Evolutionary conservation across 2,888 invertebrate genomes (phyloP).

Genomic region (Euzetes globulus): DNA sequence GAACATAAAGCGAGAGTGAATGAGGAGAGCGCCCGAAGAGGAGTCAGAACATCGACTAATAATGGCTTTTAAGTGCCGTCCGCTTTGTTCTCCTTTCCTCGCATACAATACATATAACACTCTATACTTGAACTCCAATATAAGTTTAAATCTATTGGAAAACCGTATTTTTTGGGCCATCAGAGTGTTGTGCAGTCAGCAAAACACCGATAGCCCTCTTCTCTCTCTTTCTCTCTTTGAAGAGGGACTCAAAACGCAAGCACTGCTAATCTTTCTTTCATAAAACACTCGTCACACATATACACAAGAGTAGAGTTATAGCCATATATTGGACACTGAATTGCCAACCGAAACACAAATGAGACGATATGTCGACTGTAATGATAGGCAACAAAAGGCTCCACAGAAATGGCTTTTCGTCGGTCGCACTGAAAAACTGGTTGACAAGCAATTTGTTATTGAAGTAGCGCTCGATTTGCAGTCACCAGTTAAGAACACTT

Average conservation of each 20-base stretch:
- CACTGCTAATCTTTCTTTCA: constrained; percentile 18
- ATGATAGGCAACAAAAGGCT: neutral
- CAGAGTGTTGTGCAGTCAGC: neutral
- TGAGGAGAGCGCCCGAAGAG: neutral
- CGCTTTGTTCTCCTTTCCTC: constrained; percentile 17
- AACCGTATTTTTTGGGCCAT: neutral
- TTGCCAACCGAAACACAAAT: neutral
- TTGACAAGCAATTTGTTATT: constrained; percentile 28
- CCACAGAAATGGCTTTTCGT: constrained; percentile 2
- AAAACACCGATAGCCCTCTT: neutral
- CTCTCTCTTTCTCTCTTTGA: neutral
- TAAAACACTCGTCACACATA: neutral
- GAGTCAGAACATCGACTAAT: constrained; percentile 9
- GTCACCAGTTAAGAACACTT: neutral
- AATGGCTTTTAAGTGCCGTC: neutral
- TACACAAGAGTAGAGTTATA: neutral
- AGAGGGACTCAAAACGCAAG: neutral
- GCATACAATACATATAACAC: neutral
- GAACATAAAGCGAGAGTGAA: too few relatives aligned
- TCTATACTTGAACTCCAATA: neutral
- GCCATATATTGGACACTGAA: neutral
- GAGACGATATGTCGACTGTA: neutral
- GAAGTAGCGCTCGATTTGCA: constrained; percentile 14
- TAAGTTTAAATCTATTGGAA: neutral
- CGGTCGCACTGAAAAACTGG: neutral